Percentiles rank a stretch among this genome's conserved stretches.
These are phyloP conservation scores for Tubulanus polymorphus DNA, from an alignment of 2,888 invertebrate genomes.

Conservation along the genomic window DNA sequence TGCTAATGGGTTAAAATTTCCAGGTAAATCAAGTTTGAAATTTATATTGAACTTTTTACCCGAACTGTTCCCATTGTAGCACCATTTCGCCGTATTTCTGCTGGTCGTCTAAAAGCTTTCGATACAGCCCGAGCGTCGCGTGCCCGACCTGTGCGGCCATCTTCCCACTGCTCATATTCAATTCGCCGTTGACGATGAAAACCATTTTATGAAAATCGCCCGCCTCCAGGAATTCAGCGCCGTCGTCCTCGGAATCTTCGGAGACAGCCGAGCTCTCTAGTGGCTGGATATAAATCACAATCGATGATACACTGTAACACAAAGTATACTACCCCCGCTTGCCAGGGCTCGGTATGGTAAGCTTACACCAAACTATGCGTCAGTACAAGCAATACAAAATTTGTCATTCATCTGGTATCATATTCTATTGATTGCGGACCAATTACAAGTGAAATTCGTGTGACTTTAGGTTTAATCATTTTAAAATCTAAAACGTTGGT, in stretches of 20 bases:
- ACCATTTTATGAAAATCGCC: slow-evolving; percentile 62
- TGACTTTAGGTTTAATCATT: too few species aligned
- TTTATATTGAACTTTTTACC: slow-evolving; percentile 33
- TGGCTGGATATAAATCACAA: background rate
- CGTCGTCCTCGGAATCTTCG: slow-evolving; percentile 30
- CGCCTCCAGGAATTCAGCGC: slow-evolving; percentile 33
- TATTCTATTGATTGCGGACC: too few species aligned
- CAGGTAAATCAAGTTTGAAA: background rate
- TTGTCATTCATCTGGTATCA: too few species aligned
- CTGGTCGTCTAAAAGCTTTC: slow-evolving; percentile 54
- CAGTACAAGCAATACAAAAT: background rate
- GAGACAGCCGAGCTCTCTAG: background rate
- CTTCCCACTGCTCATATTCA: slow-evolving; percentile 65
- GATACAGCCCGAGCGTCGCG: slow-evolving; percentile 61
- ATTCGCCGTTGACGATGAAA: slow-evolving; percentile 61
- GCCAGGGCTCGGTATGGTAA: too few species aligned
- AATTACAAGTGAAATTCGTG: too few species aligned
- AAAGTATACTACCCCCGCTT: slow-evolving; percentile 18
- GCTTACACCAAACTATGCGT: too few species aligned
- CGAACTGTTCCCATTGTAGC: slow-evolving; percentile 53
- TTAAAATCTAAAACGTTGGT: too few species aligned
- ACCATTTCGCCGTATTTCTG: slow-evolving; percentile 50
- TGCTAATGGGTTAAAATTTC: too few species aligned
- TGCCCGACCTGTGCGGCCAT: slow-evolving; percentile 56
- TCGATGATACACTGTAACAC: background rate